Evolutionary conservation across 2,113 vertebrate species (phyloP), one percentile per base, ranked within the genome.

Genomic region (Atrichornis clamosus): DNA sequence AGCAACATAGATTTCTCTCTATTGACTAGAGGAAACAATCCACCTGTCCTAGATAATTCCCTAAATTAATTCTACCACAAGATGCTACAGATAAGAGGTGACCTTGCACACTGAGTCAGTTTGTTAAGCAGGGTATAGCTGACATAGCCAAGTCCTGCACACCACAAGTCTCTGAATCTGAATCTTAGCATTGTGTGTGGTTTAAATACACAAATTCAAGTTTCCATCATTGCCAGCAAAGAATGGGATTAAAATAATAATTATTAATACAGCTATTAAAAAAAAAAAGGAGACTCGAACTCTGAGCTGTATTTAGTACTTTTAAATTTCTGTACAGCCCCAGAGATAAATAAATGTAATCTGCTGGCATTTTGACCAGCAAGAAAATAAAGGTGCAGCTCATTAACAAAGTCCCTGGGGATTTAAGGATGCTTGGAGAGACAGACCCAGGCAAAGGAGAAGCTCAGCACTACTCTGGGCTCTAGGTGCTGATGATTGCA

Each of bases 401-500:
- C 32, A 46, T 13, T 49, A 65, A 69, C 27, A 53, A 77, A 49
- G 26, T 50, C 39, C 15, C 20, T 35, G 4, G 8, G 32, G 24
- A 60, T 81, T 77, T 73, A 56, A 67, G 58, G 35, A 39, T 52
- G 19, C 11, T 7, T 33, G 11, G 47, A 68, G 37, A 59, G 42
- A 39, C 33, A 56, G 44, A 60, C 2, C 35, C 0, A n/a, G 55
- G 13, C 21, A 75, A 90, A 90, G 16, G 13, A 55, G 76, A 86
- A 69, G 21, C 53, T 64, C 58, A 64, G 30, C 60, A 52, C 15
- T 41, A 13, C 23, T 56, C 56, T 23, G 30, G 49, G 39, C 41
- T 58, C 60, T 5, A 24, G 28, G 9, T 65, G 28, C 30, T 65
- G 49, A 26, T 0, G 0, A 30, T 0, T 56, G 47, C 52, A 55